Percentiles rank a stretch among this genome's conserved stretches.
phyloP scores from a whole-genome alignment of 2,888 invertebrate species.

The Penaeus monodon region DNA sequence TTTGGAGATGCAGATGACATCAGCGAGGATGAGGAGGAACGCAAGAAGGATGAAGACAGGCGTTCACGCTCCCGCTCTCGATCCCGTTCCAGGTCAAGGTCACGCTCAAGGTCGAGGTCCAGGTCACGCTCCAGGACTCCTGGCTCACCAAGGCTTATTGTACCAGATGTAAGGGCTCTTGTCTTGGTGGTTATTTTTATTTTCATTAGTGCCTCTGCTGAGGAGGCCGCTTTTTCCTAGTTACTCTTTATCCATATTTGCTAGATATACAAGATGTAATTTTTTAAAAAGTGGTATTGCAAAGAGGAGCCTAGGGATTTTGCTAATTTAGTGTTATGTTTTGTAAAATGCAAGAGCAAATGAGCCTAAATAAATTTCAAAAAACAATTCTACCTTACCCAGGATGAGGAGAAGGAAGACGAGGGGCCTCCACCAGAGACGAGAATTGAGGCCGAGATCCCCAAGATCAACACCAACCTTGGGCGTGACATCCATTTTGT shows the following conservation, averaged over 20 bases:
- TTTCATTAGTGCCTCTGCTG: too few species aligned
- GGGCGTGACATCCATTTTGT: conserved; percentile 93
- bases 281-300: too few species aligned
- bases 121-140: conserved; percentile 64
- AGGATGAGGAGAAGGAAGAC: conserved; percentile 77
- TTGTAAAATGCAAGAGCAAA: background rate
- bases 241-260: too few species aligned
- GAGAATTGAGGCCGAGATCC: conserved; percentile 95
- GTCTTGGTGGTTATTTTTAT: too few species aligned
- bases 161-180: conserved; percentile 33
- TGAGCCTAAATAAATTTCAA: too few species aligned
- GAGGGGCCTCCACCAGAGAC: conserved; percentile 85
- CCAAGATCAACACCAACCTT: conserved; percentile 91
- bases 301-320: background rate
- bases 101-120: conserved; percentile 30
- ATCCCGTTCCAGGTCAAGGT: conserved; percentile 17
- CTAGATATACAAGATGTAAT: too few species aligned
- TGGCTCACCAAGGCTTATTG: conserved; percentile 34
- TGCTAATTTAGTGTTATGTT: background rate
- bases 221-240: too few species aligned
- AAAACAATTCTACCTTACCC: background rate
- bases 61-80: conserved; percentile 58
- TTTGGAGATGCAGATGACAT: conserved; percentile 96
- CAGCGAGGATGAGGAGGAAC: conserved; percentile 72
- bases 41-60: conserved; percentile 67